Base-by-base conservation (phyloP, 2,113 vertebrate species). In the Protobothrops flavoviridis region DNA sequence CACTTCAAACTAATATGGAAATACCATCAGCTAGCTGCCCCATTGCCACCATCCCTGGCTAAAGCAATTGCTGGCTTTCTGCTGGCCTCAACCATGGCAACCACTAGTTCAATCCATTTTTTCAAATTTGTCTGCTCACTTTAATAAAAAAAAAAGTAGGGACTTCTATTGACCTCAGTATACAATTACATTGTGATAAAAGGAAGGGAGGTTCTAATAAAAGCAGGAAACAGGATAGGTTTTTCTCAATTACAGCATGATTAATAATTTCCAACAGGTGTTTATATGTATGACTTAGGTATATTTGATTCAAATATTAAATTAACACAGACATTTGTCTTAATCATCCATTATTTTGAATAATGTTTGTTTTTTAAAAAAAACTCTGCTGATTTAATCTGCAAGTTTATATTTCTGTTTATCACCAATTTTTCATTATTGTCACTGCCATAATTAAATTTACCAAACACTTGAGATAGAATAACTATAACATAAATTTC, bases 321-420 rank as follows among this genome's bases (percentile, higher is more conserved):
- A 89, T 59, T 45, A 39, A 57, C 12, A 57, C 23, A 89, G 23
- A 43, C 39, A 43, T 57, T 89, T 59, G 26, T n/a, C 6, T 52
- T 53, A 81, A 88, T 88, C 53, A 29, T 33, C 29, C 8, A 11
- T 33, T 1, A 43, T 85, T 69, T 69, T 69, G 0, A 69, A 69
- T 9, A 45, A 64, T 90, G 45, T 1, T 88, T 85, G 48, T 43
- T 93, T 94, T 94, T 74, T 33, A 88, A 5, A 12, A 2, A 1
- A 5, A 9, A 5, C 86, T 52, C 87, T 85, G 0, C 5, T 0
- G 15, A 0, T 87, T 91, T 88, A 52, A 64, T 81, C 7, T 11
- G 33, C 10, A 26, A 48, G 21, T 12, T 10, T 52, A 48, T 50
- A 61, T 2, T 61, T 48, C 45, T 92, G 17, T 29, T 12, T 5